A percentile compares a stretch with the other conserved stretches of the same genome.
Evolutionary conservation across 2,113 vertebrate genomes (phyloP).

Genomic region (Pseudonaja textilis): DNA sequence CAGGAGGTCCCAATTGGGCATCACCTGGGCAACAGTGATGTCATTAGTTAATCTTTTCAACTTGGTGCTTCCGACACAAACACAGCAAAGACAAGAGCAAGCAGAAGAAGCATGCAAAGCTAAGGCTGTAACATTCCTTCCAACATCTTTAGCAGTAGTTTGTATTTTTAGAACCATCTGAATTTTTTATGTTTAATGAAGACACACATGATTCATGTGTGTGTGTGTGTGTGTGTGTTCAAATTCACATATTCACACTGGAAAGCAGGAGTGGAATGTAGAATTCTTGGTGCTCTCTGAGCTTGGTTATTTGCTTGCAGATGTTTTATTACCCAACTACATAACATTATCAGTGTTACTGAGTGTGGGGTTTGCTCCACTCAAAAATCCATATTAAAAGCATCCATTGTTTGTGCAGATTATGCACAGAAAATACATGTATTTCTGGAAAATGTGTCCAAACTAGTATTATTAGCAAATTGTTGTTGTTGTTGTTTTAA

Average conservation of each 20-base stretch:
- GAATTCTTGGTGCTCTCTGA: not conserved
- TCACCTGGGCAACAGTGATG: not conserved
- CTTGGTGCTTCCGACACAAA: not conserved
- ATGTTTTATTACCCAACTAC: not conserved
- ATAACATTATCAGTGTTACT: not conserved
- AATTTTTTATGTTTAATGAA: not conserved
- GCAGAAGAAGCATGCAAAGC: not conserved
- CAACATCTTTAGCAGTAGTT: not conserved
- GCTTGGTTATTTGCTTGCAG: not conserved
- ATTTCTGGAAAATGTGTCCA: not conserved
- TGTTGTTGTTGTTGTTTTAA: not conserved
- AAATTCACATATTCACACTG: not conserved
- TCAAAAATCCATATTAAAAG: not conserved
- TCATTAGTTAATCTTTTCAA: not conserved
- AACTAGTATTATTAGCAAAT: not conserved
- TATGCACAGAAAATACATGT: not conserved
- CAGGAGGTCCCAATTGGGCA: not conserved
- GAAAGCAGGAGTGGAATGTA: not conserved
- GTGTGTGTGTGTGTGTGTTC: too few species aligned
- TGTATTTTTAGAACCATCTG: not conserved
- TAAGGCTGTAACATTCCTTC: not conserved
- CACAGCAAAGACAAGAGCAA: not conserved
- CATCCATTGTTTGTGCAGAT: not conserved
- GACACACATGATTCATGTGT: not conserved
- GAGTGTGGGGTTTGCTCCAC: not conserved